Base-by-base conservation (phyloP, 2,888 invertebrate species). In the Drosophila meridiana region DNA sequence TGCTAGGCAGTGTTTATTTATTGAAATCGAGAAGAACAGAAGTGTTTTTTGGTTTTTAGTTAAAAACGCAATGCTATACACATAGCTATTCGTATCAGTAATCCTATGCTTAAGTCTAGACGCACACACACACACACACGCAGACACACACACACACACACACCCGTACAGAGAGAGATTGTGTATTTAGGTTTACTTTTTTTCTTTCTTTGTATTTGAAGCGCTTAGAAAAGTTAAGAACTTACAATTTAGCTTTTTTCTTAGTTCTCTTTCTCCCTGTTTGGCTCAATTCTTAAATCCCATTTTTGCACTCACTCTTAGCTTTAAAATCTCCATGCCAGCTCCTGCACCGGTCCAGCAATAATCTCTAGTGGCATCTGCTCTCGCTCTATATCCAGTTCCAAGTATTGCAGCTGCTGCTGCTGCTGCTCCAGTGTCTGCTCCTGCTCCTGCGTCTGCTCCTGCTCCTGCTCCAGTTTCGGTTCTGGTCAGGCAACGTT, bases 221-320 rank as follows among this genome's bases (percentile, higher is more conserved):
- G 85, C 85, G 80, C 80, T 87, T 85, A 89, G 83, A 86, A 86
- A 89, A 73, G 65, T 76, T 89, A 73, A 66, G 71, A 75, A 80
- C 78, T 78, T 85, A 89, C 56, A 78, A 56, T 68, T 74, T 74
- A 79, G 69, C 66, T 76, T 65, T 55, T 40, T 56, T 56, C 26
- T 40, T 72, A 80, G 77, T 80, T 65, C 74, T 69, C 55, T 28
- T 65, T 63, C 58, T 78, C 65, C 62, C 80, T 78, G 72, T 76
- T 67, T 76, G 59, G 45, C 68, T 72, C 61, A 70, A 53, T 67
- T 61, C 56, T 42, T 50, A 45, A 62, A 60, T 74, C 50, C 43
- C 42, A 56, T 40, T 61, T 69, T 28, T 20, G 48, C 55, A 69
- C 50, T 55, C 50, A 52, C 47, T 55, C 32, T 43, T 67, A 68